Evolutionary conservation across 1,140 invertebrate genomes (phyloP), one percentile per base, ranked within the genome.

Genomic region (Heliothis virescens): DNA sequence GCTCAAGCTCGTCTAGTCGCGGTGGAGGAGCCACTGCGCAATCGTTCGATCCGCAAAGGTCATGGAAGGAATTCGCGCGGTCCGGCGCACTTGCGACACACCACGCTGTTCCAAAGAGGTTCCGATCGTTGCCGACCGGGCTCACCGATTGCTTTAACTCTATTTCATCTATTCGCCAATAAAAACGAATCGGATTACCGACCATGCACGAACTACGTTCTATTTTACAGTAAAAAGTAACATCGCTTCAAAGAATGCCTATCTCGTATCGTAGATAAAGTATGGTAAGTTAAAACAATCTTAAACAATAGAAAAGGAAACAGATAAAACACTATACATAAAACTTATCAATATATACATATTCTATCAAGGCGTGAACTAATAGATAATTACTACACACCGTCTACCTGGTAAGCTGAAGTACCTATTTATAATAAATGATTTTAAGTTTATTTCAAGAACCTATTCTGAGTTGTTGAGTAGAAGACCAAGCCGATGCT

Each of bases 1-100:
- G 91, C 92, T 89, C 83, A 92, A 93, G 92, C 90, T 88, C 85
- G 91, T 92, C 91, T 92, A 91, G 90, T 84, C 91, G 87, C 83
- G 84, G 84, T 88, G 82, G 91, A 92, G 91, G 89, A 93, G 89
- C 87, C 85, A 83, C 82, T 93, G 88, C 89, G 92, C 91, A 94
- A 94, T 92, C 88, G 83, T 90, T 91, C 90, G 88, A 92, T 92
- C 89, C 90, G 88, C 91, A 94, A 94, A 94, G 92, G 92, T 94
- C 91, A 93, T 87, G 89, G 89, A 90, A 93, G 92, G 92, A 94
- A 94, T 94, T 94, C 82, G 91, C 92, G 92, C 92, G 86, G 92
- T 92, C 92, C 92, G 86, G 91, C 88, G 78, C 63, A 81, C 85
- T 94, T 94, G 89, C 92, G 86, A 92, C 91, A 94, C 88, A 78